phyloP scores from a whole-genome alignment of 2,888 invertebrate species.

The Theodoxus fluviatilis region DNA sequence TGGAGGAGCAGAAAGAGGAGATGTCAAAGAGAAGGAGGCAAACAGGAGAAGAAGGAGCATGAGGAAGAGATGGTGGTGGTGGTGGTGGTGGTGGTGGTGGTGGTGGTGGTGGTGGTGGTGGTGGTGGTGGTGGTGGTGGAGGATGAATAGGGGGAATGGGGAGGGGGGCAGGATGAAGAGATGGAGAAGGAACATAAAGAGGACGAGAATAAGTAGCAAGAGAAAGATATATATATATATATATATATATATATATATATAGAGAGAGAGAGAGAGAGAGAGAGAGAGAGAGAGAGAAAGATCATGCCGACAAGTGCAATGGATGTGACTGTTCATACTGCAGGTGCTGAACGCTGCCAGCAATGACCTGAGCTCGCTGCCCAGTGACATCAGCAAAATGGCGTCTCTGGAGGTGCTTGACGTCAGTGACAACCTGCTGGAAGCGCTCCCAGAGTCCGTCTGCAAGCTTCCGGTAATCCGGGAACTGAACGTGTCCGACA shows the following conservation, averaged over 20 bases:
- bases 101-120: not conserved
- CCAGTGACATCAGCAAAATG: conserved; percentile 59
- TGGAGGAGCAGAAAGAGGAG: no score
- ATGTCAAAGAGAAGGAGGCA: no score
- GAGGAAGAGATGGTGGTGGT: not conserved
- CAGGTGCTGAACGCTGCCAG: conserved; percentile 45
- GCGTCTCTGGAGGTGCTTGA: conserved; percentile 75
- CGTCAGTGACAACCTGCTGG: conserved; percentile 82
- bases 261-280: not conserved
- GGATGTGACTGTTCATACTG: not conserved
- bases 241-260: conserved; percentile 5
- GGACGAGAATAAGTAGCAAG: not conserved
- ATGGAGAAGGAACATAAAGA: not conserved
- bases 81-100: not conserved
- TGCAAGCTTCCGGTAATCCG: conserved; percentile 53
- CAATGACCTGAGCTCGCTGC: conserved; percentile 56
- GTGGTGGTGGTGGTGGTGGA: not conserved
- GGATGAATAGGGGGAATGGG: not conserved
- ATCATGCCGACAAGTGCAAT: not conserved
- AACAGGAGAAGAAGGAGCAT: no score
- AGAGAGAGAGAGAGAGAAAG: no score
- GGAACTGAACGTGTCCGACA: conserved; percentile 57
- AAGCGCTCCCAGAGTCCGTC: conserved; percentile 55
- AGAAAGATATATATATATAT: not conserved
- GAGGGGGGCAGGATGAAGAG: not conserved